Evolutionary conservation across 2,888 invertebrate genomes (phyloP).

Genomic region (Polyommatus icarus): DNA sequence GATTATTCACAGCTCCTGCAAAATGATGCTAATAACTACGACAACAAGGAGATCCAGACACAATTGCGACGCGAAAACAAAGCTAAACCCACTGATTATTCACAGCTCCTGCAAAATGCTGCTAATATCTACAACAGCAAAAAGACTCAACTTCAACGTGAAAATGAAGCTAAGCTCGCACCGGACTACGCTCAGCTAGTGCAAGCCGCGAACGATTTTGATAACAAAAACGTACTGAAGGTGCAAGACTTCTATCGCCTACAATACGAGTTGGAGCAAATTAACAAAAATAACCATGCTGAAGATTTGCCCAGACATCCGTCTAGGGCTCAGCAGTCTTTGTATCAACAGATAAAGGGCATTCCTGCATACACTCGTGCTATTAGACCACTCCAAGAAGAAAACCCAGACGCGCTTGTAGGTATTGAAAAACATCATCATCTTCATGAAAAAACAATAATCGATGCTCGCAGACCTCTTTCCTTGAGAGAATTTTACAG

Average conservation of each 20-base stretch:
- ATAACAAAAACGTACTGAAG: not conserved
- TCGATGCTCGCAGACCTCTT: not conserved
- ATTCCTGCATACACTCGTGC: not conserved
- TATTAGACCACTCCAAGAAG: not conserved
- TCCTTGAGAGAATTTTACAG: not conserved
- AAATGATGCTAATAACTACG: not conserved
- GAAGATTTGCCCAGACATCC: not conserved
- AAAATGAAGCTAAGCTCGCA: not conserved
- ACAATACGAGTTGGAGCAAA: slow-evolving; percentile 14
- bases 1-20: not conserved
- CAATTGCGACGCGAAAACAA: no score
- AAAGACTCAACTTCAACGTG: not conserved
- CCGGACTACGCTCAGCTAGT: not conserved
- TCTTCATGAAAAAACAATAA: not conserved
- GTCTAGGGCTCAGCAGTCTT: not conserved
- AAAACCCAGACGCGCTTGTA: not conserved
- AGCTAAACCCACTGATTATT: not conserved
- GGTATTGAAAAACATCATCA: slow-evolving; percentile 9
- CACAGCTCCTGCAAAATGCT: not conserved
- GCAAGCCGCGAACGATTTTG: not conserved
- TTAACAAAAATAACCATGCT: not conserved
- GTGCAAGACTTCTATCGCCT: not conserved
- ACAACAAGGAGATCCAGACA: not conserved
- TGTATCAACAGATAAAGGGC: not conserved
- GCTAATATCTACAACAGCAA: not conserved